Evolutionary conservation across 2,888 invertebrate genomes (phyloP).

Genomic region (Ephialtes manifestator): DNA sequence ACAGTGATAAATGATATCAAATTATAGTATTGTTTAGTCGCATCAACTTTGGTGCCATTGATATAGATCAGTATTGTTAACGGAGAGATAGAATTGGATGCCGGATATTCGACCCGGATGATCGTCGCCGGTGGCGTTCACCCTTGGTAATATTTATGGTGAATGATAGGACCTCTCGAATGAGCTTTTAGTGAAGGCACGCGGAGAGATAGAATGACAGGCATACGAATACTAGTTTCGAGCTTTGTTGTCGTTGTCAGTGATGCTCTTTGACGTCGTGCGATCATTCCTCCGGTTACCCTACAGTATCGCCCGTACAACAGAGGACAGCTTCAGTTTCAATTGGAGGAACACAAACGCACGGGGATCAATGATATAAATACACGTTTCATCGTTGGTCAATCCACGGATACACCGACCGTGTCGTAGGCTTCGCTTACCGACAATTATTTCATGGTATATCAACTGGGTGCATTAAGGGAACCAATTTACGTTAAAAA

Average conservation of each 20-base stretch:
- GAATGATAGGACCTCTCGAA: conserved; percentile 24
- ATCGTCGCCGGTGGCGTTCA: conserved; percentile 7
- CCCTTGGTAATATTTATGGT: conserved; percentile 38
- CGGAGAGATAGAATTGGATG: conserved; percentile 1
- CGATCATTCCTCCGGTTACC: conserved; percentile 38
- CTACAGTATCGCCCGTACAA: background rate
- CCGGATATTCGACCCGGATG: conserved; percentile 25
- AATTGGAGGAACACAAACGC: conserved; percentile 31
- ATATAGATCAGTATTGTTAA: conserved; percentile 3
- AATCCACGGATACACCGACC: background rate
- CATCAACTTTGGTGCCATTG: background rate
- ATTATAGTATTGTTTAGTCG: background rate
- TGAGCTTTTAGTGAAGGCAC: conserved; percentile 16
- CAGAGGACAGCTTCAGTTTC: conserved; percentile 9
- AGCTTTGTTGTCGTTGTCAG: conserved; percentile 22
- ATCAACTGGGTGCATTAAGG: too few species aligned
- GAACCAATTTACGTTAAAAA: too few species aligned
- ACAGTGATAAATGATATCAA: too few species aligned
- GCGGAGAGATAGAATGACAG: conserved; percentile 18
- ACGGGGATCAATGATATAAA: conserved; percentile 23
- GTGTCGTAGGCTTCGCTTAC: background rate
- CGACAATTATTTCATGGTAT: too few species aligned
- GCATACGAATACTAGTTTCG: background rate
- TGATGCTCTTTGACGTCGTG: conserved; percentile 28
- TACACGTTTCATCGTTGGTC: conserved; percentile 22